Percentiles rank a stretch among this genome's conserved stretches.
phyloP scores from a whole-genome alignment of 2,113 vertebrate genomes.

The Cricetomys ansorgei region DNA sequence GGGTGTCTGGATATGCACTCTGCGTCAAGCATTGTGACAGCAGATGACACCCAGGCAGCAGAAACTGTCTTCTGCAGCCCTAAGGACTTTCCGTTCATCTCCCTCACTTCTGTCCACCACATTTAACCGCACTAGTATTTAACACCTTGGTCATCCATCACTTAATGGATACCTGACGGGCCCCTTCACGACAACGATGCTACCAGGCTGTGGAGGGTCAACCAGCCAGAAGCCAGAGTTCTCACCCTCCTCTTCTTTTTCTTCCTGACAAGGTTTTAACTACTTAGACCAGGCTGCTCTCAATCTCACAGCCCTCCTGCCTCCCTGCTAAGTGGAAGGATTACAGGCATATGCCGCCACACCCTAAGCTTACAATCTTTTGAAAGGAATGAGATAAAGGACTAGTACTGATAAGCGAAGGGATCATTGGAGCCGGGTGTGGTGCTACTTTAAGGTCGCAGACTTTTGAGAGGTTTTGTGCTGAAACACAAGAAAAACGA shows the following conservation, averaged over 20 bases:
- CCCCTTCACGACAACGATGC: not conserved
- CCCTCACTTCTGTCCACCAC: not conserved
- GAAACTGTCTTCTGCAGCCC: not conserved
- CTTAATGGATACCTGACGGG: not conserved
- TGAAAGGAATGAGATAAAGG: not conserved
- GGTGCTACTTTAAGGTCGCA: not conserved
- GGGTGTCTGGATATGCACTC: not conserved
- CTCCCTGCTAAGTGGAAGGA: not conserved
- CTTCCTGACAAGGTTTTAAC: not conserved
- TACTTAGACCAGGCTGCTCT: not conserved
- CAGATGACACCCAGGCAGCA: not conserved
- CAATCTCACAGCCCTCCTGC: not conserved
- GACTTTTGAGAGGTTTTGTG: not conserved
- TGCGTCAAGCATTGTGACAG: not conserved
- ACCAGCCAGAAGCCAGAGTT: not conserved
- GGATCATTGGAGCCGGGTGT: not conserved
- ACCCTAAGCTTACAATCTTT: not conserved
- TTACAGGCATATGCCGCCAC: not conserved
- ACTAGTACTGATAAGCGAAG: not conserved
- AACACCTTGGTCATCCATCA: not conserved
- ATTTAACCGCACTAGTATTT: not conserved
- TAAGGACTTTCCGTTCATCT: not conserved
- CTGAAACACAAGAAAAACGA: not conserved
- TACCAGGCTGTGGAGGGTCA: not conserved
- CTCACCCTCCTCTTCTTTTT: not conserved